Evolutionary conservation across 1,140 invertebrate genomes (phyloP).

Genomic region (Watersipora subatra): DNA sequence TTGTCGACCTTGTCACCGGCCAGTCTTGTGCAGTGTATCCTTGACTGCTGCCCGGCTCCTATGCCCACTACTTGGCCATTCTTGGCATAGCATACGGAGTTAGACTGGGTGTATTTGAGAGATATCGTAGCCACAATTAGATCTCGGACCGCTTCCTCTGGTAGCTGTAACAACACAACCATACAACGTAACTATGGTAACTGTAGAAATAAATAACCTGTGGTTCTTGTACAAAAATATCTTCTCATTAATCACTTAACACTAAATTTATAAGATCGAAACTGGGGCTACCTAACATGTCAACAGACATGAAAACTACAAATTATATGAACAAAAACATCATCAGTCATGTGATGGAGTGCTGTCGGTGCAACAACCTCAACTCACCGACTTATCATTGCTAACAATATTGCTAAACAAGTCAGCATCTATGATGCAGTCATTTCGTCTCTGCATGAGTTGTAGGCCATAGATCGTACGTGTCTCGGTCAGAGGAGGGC

Average conservation of each 20-base stretch:
- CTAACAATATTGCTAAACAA: constrained; percentile 76
- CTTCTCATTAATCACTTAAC: not conserved
- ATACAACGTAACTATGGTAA: constrained; percentile 8
- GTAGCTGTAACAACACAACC: constrained; percentile 46
- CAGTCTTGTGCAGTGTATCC: constrained; percentile 91
- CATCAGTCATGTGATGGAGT: too few relatives aligned
- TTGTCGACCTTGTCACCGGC: constrained; percentile 95
- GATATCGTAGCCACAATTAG: constrained; percentile 89
- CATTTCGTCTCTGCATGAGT: constrained; percentile 80
- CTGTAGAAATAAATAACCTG: not conserved
- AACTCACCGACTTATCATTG: constrained; percentile 47
- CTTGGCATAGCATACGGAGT: constrained; percentile 82
- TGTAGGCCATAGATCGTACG: constrained; percentile 80
- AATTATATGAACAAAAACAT: too few relatives aligned
- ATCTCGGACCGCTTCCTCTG: constrained; percentile 65
- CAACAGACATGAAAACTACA: too few relatives aligned
- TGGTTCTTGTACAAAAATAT: constrained; percentile 8
- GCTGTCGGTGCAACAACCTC: too few relatives aligned
- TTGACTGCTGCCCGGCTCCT: constrained; percentile 90
- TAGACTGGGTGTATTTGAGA: constrained; percentile 94
- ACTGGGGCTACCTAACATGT: too few relatives aligned
- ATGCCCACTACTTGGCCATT: constrained; percentile 90
- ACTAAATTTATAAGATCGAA: not conserved
- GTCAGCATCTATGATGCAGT: constrained; percentile 63
- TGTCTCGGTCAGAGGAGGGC: constrained; percentile 63